Base-by-base conservation (phyloP, 92 coral and sea anemone genomes). In the Siderastrea siderea region DNA sequence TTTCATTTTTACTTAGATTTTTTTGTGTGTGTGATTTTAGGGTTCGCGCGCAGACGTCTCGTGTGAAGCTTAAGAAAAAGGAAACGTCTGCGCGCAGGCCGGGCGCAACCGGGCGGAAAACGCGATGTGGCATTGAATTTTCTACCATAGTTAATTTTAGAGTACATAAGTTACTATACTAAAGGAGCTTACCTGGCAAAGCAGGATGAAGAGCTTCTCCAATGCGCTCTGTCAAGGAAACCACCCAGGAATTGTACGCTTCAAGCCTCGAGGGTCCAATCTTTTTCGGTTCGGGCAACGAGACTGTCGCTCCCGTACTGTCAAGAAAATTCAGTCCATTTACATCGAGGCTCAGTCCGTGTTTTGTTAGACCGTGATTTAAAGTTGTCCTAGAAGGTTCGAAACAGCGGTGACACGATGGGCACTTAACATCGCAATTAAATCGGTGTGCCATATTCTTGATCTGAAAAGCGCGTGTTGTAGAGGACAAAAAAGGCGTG, bases 301-400 rank as follows among this genome's bases (percentile, higher is more conserved):
- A 26, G 8, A 67, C 71, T 26, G 10, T 67, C 6, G 2, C 71
- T 67, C 48, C 71, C 3, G 71, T 26, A 26, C 71, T 67, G 71
- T 67, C 71, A 48, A 26, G 14, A 6, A 67, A 67, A 67, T 67
- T 9, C 12, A 67, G 47, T 2, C 49, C 1, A 9, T 14, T 64
- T n/a, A 9, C 45, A 19, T 15, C 68, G 7, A 64, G 43, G 45
- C 4, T 5, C 10, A n/a, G 46, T 19, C 10, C 44, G 45, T 64
- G 68, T 19, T 64, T 64, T 5, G 68, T 3, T 3, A 64, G 5
- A 64, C 44, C 45, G 68, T 64, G 68, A 16, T 64, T 64, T 9
- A 64, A 64, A 64, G 45, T 64, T 19, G 68, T 64, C 68, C 68
- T 64, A 4, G 68, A 64, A 64, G 68, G n/a, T 9, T 64, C n/a